A percentile compares a stretch with the other conserved stretches of the same genome.
phyloP scores from a whole-genome alignment of 2,888 invertebrate species.

The Orchesellides sinensis region DNA sequence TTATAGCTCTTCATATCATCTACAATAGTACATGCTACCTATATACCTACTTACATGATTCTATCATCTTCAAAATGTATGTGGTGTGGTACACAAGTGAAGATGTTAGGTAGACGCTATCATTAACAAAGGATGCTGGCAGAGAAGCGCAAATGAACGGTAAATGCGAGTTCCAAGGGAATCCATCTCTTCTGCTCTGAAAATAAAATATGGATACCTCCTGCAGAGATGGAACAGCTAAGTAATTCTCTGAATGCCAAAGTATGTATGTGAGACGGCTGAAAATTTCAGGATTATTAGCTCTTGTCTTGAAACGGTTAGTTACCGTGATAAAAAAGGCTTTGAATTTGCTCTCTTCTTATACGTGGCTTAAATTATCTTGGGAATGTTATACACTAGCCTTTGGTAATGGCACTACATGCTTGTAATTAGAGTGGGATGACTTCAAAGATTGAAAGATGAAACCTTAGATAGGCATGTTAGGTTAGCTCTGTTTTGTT shows the following conservation, averaged over 20 bases:
- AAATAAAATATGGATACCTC: constrained; percentile 55
- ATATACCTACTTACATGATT: not conserved
- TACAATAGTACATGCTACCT: not conserved
- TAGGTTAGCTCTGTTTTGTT: no score
- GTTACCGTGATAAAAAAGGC: not conserved
- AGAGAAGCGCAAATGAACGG: constrained; percentile 16
- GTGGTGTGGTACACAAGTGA: not conserved
- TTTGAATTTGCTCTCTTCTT: no score
- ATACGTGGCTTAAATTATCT: no score
- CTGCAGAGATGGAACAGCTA: constrained; percentile 23
- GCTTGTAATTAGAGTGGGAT: no score
- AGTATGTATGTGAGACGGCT: no score
- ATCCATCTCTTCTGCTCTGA: constrained; percentile 51
- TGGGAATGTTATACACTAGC: no score
- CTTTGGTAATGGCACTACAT: no score
- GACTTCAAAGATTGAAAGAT: no score
- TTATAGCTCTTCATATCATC: constrained; percentile 39
- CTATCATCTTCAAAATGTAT: not conserved
- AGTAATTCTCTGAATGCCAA: no score
- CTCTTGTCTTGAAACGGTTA: not conserved
- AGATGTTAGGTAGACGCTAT: not conserved
- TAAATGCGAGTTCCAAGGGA: constrained; percentile 45
- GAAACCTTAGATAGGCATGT: no score
- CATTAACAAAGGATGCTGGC: constrained; percentile 19
- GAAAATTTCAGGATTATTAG: not conserved